Evolutionary conservation across 2,113 vertebrate species (phyloP), one percentile per base, ranked within the genome.

Genomic region (Megaptera novaeangliae): DNA sequence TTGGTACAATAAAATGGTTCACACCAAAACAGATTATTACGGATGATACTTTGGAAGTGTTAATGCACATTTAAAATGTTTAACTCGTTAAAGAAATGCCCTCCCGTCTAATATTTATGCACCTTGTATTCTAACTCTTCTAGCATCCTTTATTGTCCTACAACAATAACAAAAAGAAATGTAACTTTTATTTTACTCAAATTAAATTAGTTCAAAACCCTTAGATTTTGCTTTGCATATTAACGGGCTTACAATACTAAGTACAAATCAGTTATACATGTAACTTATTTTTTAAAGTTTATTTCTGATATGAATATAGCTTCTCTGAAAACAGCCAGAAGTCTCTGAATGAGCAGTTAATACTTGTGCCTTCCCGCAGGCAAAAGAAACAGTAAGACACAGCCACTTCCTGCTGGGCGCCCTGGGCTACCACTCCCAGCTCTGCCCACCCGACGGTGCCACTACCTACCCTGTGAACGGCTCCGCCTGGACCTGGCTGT

Each of bases 381-480:
- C 23, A 18, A 41, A 64, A 25, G 23, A 0, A 44, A 44, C 39
- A 17, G 71, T 2, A 8, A 41, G 36, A 25, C 41, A 75, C 25
- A 44, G 41, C 8, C 72, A 18, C 27, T 31, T 29, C 41, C 41
- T 29, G 8, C 41, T 18, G 41, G 41, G 27, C 1, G 4, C 27
- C 41, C 2, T 1, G 27, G 82, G 52, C 21, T 6, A 4, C 31
- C 17, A 11, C 8, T 1, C 69, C 29, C 15, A 8, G 13, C 6
- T 3, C 52, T 52, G 52, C 52, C 52, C 52, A 52, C 52, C 5
- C 49, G 44, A 44, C 85, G 39, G 4, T 6, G 31, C 31, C 78
- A 18, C 49, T 9, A 1, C 21, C 57, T 13, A 9, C 5, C 8
- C 6, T 0, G 4, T 0, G 21, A 41, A 69, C 3, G 20, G 36